Percentiles rank a stretch among this genome's conserved stretches.
phyloP scores from a whole-genome alignment of 2,797 vertebrate species.

The Sitta carolinensis region DNA sequence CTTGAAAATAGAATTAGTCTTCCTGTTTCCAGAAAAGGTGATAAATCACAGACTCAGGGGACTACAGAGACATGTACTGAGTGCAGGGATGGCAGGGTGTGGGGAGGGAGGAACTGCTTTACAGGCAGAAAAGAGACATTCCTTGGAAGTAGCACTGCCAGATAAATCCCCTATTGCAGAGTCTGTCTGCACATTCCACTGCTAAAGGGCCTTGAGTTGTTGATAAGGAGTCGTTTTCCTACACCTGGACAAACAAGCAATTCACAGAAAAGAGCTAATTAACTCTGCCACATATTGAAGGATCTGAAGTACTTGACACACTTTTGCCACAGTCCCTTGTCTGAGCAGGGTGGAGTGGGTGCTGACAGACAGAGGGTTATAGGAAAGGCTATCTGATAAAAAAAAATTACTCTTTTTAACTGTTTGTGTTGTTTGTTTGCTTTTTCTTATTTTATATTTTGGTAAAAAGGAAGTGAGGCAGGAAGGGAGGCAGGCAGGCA shows the following conservation, averaged over 20 bases:
- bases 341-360: neutral
- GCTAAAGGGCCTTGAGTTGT: neutral
- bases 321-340: neutral
- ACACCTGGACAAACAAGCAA: slow-evolving; percentile 6
- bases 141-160: slow-evolving; percentile 1
- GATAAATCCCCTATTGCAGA: slow-evolving; percentile 34
- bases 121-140: slow-evolving; percentile 30
- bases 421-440: neutral
- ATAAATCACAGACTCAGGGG: slow-evolving; percentile 47
- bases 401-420: neutral
- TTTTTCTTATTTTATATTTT: neutral
- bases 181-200: slow-evolving; percentile 19
- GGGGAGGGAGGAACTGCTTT: slow-evolving; percentile 36
- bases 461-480: neutral
- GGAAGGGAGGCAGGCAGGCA: too few relatives aligned
- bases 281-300: neutral
- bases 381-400: neutral
- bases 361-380: neutral
- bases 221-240: slow-evolving; percentile 3
- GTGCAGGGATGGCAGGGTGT: slow-evolving; percentile 23
- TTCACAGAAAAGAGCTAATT: slow-evolving; percentile 9
- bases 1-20: slow-evolving; percentile 37
- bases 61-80: slow-evolving; percentile 3
- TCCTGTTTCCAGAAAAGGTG: slow-evolving; percentile 46
- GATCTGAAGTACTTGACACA: slow-evolving; percentile 5